A percentile compares a stretch with the other conserved stretches of the same genome.
phyloP scores from a whole-genome alignment of 2,113 vertebrate genomes.

The Chlamydotis undulata region DNA sequence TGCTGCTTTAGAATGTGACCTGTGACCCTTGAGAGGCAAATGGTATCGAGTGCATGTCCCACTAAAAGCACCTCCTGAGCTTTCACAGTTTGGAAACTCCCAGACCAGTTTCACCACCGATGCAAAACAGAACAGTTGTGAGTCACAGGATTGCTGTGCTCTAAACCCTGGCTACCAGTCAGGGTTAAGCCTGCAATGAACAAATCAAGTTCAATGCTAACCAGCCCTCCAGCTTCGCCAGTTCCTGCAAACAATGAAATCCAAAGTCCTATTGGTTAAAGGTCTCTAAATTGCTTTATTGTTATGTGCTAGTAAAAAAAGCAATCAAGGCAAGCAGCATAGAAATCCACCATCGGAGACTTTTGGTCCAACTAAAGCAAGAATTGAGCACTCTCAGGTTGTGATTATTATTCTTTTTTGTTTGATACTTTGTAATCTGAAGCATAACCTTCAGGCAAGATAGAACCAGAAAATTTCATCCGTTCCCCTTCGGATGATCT shows the following conservation, averaged over 20 bases:
- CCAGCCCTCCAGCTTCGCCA: background rate
- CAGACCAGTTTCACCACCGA: background rate
- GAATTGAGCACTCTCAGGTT: background rate
- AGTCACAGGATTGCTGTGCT: background rate
- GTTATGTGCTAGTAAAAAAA: background rate
- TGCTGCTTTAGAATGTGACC: constrained; percentile 37
- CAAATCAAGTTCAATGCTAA: constrained; percentile 30
- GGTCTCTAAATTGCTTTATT: constrained; percentile 10
- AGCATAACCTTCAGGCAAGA: background rate
- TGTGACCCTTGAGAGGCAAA: constrained; percentile 24
- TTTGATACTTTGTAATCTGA: background rate
- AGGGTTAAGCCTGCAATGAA: background rate
- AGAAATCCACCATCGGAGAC: background rate
- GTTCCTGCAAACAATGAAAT: constrained; percentile 11
- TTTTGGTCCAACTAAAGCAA: background rate
- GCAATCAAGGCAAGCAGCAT: background rate
- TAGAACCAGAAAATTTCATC: constrained; percentile 53
- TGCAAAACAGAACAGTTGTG: background rate
- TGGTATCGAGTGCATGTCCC: background rate
- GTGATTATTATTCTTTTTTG: background rate
- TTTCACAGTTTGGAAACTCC: constrained; percentile 39
- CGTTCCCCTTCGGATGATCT: constrained; percentile 17
- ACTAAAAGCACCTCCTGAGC: constrained; percentile 24
- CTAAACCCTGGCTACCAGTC: background rate
- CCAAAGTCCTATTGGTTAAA: constrained; percentile 1